These are phyloP conservation scores for Oenanthe melanoleuca DNA, from an alignment of 2,113 vertebrate species.

Conservation along the genomic window DNA sequence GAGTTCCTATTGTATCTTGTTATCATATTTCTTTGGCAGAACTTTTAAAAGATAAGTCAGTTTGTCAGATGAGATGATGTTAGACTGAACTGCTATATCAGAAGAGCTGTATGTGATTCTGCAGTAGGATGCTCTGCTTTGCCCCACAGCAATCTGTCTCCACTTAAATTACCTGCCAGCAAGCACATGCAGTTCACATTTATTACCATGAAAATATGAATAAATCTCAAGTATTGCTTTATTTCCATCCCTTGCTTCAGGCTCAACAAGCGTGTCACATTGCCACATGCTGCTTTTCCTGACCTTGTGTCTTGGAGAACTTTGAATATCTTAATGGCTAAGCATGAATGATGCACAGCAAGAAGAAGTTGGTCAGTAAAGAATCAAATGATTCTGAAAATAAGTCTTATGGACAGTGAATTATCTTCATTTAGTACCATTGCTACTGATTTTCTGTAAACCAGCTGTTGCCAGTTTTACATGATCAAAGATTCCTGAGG, in stretches of 20 bases:
- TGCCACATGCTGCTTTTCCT: not conserved
- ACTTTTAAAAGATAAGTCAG: not conserved
- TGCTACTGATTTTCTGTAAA: not conserved
- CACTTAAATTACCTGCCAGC: not conserved
- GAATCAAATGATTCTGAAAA: not conserved
- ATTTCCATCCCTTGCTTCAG: constrained; percentile 8
- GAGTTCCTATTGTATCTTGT: not conserved
- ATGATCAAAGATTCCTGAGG: not conserved
- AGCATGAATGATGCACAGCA: not conserved
- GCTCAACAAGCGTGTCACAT: not conserved
- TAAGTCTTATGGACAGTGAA: not conserved
- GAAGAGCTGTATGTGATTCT: not conserved
- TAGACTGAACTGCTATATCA: not conserved
- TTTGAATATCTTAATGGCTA: not conserved
- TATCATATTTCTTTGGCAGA: not conserved
- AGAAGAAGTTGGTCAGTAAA: not conserved
- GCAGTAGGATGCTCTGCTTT: not conserved
- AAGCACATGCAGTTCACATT: not conserved
- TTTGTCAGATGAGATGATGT: not conserved
- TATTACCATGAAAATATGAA: constrained; percentile 18
- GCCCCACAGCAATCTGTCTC: not conserved
- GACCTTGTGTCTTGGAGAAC: not conserved
- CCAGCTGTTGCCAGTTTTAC: not conserved
- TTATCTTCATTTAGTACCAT: not conserved
- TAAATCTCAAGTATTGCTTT: not conserved